Conservation (phyloP, 92 coral and sea anemone species). For the Siderastrea radians region DNA sequence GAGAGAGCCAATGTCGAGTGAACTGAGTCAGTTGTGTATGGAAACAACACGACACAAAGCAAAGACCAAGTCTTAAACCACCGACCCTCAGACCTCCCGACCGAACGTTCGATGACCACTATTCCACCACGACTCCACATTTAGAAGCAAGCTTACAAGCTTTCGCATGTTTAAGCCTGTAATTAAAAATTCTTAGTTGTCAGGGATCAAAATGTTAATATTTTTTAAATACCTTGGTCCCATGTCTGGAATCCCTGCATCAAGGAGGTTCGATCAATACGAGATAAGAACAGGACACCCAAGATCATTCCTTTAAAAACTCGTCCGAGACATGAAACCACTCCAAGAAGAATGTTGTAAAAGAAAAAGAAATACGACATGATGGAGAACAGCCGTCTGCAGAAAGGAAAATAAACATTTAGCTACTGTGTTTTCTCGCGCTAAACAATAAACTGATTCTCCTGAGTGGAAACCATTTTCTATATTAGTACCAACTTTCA, state of each 20-base stretch:
- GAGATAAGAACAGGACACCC: conserved; percentile 73
- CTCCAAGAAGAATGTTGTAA: conserved; percentile 80
- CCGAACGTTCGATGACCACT: too few relatives aligned
- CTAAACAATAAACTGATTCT: background rate
- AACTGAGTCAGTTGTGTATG: too few relatives aligned
- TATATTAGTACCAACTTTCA: background rate
- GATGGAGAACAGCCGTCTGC: conserved; percentile 80
- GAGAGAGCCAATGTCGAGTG: too few relatives aligned
- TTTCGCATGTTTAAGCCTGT: too few relatives aligned
- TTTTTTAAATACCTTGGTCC: conserved; percentile 68
- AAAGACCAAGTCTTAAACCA: too few relatives aligned
- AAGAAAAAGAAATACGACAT: conserved; percentile 87
- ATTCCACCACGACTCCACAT: too few relatives aligned
- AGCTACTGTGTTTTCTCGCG: background rate
- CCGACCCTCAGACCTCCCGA: too few relatives aligned
- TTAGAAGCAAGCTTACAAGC: too few relatives aligned
- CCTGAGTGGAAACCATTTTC: background rate
- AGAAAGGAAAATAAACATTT: background rate
- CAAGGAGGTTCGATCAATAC: conserved; percentile 78
- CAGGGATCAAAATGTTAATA: background rate
- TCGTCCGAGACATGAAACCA: conserved; percentile 63
- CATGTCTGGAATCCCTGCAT: conserved; percentile 74
- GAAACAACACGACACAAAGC: too few relatives aligned
- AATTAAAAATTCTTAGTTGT: too few relatives aligned
- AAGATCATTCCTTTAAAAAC: conserved; percentile 66